Percentiles rank a stretch among this genome's conserved stretches.
Conservation (phyloP, 1,140 invertebrate species). For the Drosophila bipectinata region DNA sequence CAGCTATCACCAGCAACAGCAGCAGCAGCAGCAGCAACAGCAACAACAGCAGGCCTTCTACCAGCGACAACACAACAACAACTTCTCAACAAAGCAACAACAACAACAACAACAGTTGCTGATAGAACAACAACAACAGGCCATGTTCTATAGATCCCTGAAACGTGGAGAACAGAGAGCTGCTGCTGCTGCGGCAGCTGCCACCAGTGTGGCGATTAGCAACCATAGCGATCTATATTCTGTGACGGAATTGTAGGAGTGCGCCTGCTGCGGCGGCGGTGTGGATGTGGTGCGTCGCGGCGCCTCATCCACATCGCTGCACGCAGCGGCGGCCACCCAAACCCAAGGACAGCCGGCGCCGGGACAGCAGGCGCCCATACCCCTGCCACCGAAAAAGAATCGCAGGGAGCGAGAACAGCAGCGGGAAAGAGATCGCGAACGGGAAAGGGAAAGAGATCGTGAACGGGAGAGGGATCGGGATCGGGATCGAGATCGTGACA, state of each 20-base stretch:
- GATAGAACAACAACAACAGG: constrained; percentile 64
- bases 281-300: constrained; percentile 82
- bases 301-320: constrained; percentile 69
- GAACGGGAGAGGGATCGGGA: constrained; percentile 37
- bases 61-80: constrained; percentile 72
- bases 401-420: constrained; percentile 52
- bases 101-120: constrained; percentile 51
- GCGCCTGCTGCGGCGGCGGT: constrained; percentile 84
- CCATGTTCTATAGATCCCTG: constrained; percentile 76
- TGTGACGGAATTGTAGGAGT: constrained; percentile 83
- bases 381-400: constrained; percentile 79
- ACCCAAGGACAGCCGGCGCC: constrained; percentile 47
- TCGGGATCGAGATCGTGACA: background rate
- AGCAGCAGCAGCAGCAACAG: constrained; percentile 55
- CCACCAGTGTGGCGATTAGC: constrained; percentile 19
- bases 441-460: background rate
- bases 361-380: constrained; percentile 56
- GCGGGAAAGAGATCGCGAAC: constrained; percentile 20
- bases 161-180: constrained; percentile 64
- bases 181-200: background rate
- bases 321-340: constrained; percentile 70
- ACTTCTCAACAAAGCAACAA: constrained; percentile 51
- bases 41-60: constrained; percentile 59
- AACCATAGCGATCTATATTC: constrained; percentile 77
- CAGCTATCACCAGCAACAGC: constrained; percentile 72